A percentile compares a stretch with the other conserved stretches of the same genome.
These are phyloP conservation scores for Mandrillus leucophaeus DNA, from an alignment of 2,113 vertebrate species.

Conservation along the genomic window DNA sequence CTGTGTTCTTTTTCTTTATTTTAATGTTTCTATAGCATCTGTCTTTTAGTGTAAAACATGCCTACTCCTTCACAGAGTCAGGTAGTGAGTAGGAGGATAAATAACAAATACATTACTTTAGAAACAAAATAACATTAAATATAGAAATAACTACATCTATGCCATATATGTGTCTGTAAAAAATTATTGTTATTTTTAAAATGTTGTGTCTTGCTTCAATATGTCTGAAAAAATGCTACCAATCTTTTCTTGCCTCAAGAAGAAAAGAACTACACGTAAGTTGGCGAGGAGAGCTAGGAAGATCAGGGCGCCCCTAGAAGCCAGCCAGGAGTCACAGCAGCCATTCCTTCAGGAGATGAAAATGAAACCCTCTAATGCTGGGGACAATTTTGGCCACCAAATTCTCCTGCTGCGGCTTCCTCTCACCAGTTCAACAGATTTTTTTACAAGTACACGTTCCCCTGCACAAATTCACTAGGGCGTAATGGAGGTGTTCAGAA, in stretches of 20 bases:
- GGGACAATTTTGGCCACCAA: not conserved
- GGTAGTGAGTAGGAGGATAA: not conserved
- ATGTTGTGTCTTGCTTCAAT: not conserved
- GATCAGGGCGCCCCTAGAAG: not conserved
- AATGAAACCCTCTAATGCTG: not conserved
- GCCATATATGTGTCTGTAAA: not conserved
- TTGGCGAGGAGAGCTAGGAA: not conserved
- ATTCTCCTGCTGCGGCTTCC: not conserved
- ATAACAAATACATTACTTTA: not conserved
- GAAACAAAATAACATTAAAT: conserved; percentile 29
- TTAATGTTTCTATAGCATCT: not conserved
- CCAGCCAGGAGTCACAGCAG: not conserved
- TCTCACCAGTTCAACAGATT: not conserved
- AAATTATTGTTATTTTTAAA: not conserved
- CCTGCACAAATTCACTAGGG: not conserved
- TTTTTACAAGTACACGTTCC: not conserved
- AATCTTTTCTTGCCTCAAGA: not conserved
- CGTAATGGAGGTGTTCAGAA: not conserved
- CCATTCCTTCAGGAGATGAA: not conserved
- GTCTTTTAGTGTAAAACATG: not conserved
- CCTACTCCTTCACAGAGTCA: not conserved
- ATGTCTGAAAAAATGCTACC: not conserved
- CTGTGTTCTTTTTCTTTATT: not conserved
- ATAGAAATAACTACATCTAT: not conserved
- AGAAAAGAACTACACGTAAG: not conserved